A percentile compares a stretch with the other conserved stretches of the same genome.
Conservation (phyloP, 2,797 vertebrate genomes). For the Carapus acus region DNA sequence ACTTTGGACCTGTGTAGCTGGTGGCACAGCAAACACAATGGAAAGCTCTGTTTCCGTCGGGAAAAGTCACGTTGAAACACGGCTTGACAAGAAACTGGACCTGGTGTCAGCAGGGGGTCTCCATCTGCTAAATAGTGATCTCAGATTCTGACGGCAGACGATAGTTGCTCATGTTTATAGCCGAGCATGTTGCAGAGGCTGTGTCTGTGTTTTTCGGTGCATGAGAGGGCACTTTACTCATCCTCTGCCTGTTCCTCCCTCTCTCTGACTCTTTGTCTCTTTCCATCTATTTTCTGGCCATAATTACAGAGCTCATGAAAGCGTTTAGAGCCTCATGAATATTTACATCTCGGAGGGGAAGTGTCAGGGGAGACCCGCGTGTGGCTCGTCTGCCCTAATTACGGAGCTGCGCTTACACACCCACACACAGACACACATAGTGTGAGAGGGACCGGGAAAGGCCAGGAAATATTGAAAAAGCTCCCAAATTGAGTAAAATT, state of each 20-base stretch:
- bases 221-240: constrained; percentile 18
- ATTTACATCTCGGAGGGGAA: constrained; percentile 62
- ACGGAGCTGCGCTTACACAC: constrained; percentile 46
- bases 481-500: constrained; percentile 42
- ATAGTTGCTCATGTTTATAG: constrained; percentile 9
- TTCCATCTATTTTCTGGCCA: constrained; percentile 50
- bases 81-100: neutral
- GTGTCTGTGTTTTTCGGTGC: constrained; percentile 28
- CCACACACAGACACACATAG: constrained; percentile 5
- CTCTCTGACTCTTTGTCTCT: constrained; percentile 41
- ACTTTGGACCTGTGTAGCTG: neutral
- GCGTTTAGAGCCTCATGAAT: constrained; percentile 68
- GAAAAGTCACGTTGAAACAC: neutral
- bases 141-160: constrained; percentile 5
- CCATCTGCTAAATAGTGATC: neutral
- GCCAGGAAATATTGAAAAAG: constrained; percentile 50
- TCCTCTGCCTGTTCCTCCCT: constrained; percentile 20
- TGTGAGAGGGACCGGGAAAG: constrained; percentile 6
- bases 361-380: constrained; percentile 64
- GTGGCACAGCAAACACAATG: neutral
- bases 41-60: neutral
- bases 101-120: neutral
- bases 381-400: constrained; percentile 65
- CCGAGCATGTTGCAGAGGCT: constrained; percentile 14
- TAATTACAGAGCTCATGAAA: constrained; percentile 64